A percentile compares a stretch with the other conserved stretches of the same genome.
These are phyloP conservation scores for Plumapathes pennacea DNA, from an alignment of 92 coral and sea anemone species.

Conservation along the genomic window DNA sequence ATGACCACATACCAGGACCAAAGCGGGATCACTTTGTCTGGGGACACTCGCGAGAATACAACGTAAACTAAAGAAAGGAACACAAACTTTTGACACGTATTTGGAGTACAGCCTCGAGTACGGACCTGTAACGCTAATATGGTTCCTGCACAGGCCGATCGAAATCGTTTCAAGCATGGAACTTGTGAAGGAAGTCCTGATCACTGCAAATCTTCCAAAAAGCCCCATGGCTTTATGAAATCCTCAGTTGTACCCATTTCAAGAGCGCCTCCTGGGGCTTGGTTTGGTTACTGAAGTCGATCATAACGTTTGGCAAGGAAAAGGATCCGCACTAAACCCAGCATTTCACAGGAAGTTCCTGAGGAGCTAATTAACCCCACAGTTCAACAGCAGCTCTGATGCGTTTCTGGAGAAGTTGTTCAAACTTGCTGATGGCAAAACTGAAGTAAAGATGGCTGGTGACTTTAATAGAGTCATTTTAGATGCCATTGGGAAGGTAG, in stretches of 20 bases:
- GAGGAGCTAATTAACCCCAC: slow-evolving; percentile 45
- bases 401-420: slow-evolving; percentile 44
- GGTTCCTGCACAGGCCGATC: slow-evolving; percentile 65
- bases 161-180: slow-evolving; percentile 57
- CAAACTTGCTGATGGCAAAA: slow-evolving; percentile 60
- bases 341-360: slow-evolving; percentile 55
- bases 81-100: too few relatives aligned
- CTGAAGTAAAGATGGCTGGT: slow-evolving; percentile 59
- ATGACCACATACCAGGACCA: too few relatives aligned
- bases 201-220: slow-evolving; percentile 55
- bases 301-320: slow-evolving; percentile 31
- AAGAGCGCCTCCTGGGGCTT: slow-evolving; percentile 63
- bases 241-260: slow-evolving; percentile 49
- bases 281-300: slow-evolving; percentile 50
- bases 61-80: too few relatives aligned
- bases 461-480: slow-evolving; percentile 57
- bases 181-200: slow-evolving; percentile 39
- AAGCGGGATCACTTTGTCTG: too few relatives aligned
- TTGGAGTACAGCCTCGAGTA: too few relatives aligned
- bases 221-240: slow-evolving; percentile 24
- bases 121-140: slow-evolving; percentile 68
- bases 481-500: slow-evolving; percentile 78
- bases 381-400: slow-evolving; percentile 66
- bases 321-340: slow-evolving; percentile 31
- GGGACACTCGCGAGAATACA: too few relatives aligned